Base-by-base conservation (phyloP, 2,797 vertebrate genomes). In the Phylloscopus collybita region DNA sequence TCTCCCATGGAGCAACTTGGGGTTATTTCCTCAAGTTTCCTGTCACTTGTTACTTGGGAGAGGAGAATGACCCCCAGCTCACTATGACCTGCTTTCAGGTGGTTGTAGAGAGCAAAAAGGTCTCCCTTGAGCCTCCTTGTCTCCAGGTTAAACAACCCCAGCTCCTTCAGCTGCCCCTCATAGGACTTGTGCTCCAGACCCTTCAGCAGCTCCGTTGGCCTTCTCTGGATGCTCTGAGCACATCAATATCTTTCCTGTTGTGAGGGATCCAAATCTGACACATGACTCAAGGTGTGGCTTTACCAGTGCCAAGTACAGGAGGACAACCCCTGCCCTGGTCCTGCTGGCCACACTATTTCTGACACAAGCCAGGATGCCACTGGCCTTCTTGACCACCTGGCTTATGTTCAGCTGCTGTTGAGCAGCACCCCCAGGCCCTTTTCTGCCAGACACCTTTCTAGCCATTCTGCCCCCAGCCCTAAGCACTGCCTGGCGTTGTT, bases 271-370 rank as follows among this genome's bases (percentile, higher is more conserved):
- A 51, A 40, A 64, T 15, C 10, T 19, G 21, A 53, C 26, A 29
- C 20, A 60, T 20, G 4, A 47, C 11, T 69, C 0, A 0, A 76
- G n/a, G 12, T 34, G 40, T 1, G 0, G 32, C 62, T 12, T 66
- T 26, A 54, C 34, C n/a, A 47, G n/a, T 6, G 20, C 40, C 0
- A 0, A 57, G 19, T 6, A 36, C 29, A 61, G 19, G 10, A 19
- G 5, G 1, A 50, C 0, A 0, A 59, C 42, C 53, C 4, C 32
- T n/a, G 10, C 19, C 26, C 26, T 36, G 0, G 1, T 57, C 44
- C 64, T 64, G n/a, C 36, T 71, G 71, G 38, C 9, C 42, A 40
- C 23, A 0, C 27, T 54, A 5, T 47, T 67, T 11, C 44, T 64
- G n/a, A 11, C 11, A 26, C 14, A 27, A 10, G 14, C 20, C 59